Evolutionary conservation across 2,113 vertebrate genomes (phyloP), one percentile per base, ranked within the genome.

Genomic region (Nannospalax galili): DNA sequence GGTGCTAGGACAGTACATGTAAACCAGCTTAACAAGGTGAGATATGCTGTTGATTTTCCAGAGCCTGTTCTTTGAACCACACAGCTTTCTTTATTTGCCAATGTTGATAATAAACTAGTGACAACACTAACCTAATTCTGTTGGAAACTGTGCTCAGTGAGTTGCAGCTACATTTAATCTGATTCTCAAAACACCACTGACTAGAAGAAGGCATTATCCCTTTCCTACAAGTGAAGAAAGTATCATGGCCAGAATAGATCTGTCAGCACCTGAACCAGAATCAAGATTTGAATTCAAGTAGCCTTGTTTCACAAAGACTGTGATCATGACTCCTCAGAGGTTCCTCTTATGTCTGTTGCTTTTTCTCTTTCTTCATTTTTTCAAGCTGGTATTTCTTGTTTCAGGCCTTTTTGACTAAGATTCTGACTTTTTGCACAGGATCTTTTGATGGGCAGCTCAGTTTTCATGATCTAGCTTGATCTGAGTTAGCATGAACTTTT

Each of bases 151-250:
- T 42, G 42, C n/a, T 72, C 64, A 52, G 28, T 77, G 37, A 48
- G 70, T 32, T 64, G 17, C 11, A 72, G 70, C 45, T 37, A 60
- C 1, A 5, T 93, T 84, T 74, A 32, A 56, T 82, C 74, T 87
- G 52, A 65, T 75, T 86, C 42, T 75, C 28, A 65, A 77, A 37
- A 22, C 19, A 45, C 32, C 5, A 16, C 60, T n/a, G n/a, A n/a
- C n/a, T 40, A 0, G 1, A 2, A 42, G 22, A 32, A 10, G 12
- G 30, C 20, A 28, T 48, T 7, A 3, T 19, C 20, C 22, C 37
- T 20, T 72, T 10, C 11, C 37, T 20, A 8, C 24, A 91, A 79
- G 82, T 28, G 58, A 93, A 52, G 40, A 67, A 62, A 37, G 8
- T 45, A 16, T 60, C 52, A 15, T 0, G 3, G 5, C 7, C 5